Evolutionary conservation across 1,140 invertebrate species (phyloP).

Genomic region (Antheraea mylitta): DNA sequence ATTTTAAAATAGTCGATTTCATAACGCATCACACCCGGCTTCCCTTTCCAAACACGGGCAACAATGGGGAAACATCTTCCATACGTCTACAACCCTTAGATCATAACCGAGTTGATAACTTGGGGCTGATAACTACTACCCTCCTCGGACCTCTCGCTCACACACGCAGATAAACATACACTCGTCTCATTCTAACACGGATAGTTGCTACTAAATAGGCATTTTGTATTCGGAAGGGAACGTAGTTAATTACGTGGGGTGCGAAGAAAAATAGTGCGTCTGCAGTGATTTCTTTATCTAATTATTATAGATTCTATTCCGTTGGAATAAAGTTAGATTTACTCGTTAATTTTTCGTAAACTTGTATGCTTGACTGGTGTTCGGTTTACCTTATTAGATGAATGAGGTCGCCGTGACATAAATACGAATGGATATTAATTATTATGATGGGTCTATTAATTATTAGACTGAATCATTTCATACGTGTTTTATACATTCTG

Average conservation of each 20-base stretch:
- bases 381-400: constrained; percentile 39
- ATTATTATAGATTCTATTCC: constrained; percentile 24
- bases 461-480: no score
- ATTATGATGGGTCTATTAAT: constrained; percentile 15
- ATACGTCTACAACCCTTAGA: constrained; percentile 41
- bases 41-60: constrained; percentile 40
- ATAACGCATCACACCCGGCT: constrained; percentile 62
- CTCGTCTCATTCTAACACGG: constrained; percentile 34
- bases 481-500: no score
- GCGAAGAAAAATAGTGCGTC: constrained; percentile 61
- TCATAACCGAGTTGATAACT: constrained; percentile 49
- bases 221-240: constrained; percentile 75
- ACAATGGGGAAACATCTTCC: constrained; percentile 30
- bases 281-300: constrained; percentile 1
- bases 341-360: neutral
- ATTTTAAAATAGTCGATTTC: constrained; percentile 29
- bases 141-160: constrained; percentile 40
- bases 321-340: constrained; percentile 35
- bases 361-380: constrained; percentile 8
- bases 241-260: constrained; percentile 68
- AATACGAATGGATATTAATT: constrained; percentile 50
- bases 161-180: constrained; percentile 26
- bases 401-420: constrained; percentile 41
- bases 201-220: constrained; percentile 72
- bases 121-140: constrained; percentile 42